Conservation (phyloP, 2,888 invertebrate genomes). For the Lathronympha strigana region DNA sequence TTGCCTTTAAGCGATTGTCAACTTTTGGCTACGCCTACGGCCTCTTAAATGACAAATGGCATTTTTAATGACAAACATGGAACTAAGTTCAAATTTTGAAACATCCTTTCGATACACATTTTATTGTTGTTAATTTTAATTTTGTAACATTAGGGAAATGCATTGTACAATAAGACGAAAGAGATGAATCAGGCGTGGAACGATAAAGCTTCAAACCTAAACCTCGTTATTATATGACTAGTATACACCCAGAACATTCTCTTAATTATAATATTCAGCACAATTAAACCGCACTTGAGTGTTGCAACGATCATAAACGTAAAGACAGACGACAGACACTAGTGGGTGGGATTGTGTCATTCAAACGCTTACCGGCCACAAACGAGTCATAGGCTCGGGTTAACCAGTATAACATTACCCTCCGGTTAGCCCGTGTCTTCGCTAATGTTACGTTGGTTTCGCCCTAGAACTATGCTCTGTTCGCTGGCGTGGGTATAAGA, state of each 20-base stretch:
- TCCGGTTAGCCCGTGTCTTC: not conserved
- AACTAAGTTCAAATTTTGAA: no score
- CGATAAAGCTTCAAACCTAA: not conserved
- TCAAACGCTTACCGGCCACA: not conserved
- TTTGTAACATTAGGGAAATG: no score
- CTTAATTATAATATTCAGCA: conserved; percentile 5
- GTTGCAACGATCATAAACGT: conserved; percentile 34
- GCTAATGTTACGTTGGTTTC: not conserved
- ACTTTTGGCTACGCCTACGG: no score
- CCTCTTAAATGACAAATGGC: no score
- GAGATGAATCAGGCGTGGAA: not conserved
- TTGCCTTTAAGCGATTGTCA: no score
- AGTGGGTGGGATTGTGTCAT: conserved; percentile 26
- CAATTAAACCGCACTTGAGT: conserved; percentile 30
- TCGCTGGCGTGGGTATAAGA: not conserved
- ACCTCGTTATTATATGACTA: not conserved
- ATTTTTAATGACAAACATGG: no score
- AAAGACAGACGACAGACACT: conserved; percentile 20
- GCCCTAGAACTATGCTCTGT: not conserved
- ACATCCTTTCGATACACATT: no score
- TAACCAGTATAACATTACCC: not conserved
- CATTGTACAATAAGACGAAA: not conserved
- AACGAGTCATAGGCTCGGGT: not conserved
- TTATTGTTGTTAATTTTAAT: no score
- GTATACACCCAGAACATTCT: not conserved